Evolutionary conservation across 2,797 vertebrate genomes (phyloP).

Genomic region (Ara ararauna): DNA sequence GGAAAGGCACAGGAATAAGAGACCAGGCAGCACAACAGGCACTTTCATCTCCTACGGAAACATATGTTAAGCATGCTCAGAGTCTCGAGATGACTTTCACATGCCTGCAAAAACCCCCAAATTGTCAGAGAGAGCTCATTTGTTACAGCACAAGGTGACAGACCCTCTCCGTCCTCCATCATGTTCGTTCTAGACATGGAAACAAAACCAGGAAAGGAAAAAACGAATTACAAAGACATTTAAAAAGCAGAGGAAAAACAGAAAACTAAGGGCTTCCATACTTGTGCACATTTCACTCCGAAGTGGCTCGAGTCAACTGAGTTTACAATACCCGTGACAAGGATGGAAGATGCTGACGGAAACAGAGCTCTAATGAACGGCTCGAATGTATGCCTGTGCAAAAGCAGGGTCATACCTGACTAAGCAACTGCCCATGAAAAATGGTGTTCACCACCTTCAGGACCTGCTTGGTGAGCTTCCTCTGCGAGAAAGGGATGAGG

Average conservation of each 20-base stretch:
- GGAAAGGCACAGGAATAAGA: neutral
- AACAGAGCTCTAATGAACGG: neutral
- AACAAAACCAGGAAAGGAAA: neutral
- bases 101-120: neutral
- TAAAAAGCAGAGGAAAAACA: neutral
- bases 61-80: neutral
- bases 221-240: neutral
- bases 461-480: slow-evolving; percentile 98
- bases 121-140: neutral
- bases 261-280: neutral
- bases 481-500: slow-evolving; percentile 96
- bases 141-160: neutral
- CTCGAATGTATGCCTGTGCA: neutral
- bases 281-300: neutral
- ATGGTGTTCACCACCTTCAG: slow-evolving; percentile 99
- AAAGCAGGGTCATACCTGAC: slow-evolving; percentile 85
- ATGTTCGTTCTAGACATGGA: fast-evolving
- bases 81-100: neutral
- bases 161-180: neutral
- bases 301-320: neutral
- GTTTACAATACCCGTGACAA: neutral
- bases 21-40: neutral
- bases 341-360: neutral
- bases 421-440: slow-evolving; percentile 98
- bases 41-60: neutral